A percentile compares a stretch with the other conserved stretches of the same genome.
These are phyloP conservation scores for Lissonota sp. DNA, from an alignment of 2,888 invertebrate species.

Conservation along the genomic window DNA sequence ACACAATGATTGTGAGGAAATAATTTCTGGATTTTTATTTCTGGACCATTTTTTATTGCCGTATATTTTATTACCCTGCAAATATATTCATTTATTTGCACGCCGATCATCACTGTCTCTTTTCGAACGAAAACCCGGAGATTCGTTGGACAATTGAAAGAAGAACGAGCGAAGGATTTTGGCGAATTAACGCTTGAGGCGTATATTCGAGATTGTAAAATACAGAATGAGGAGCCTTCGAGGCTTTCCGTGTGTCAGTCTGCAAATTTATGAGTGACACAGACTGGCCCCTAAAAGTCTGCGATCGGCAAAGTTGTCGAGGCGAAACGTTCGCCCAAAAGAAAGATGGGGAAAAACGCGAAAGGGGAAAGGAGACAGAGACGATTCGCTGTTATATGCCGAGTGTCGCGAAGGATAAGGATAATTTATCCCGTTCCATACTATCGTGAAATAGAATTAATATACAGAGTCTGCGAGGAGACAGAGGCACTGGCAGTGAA, in stretches of 20 bases:
- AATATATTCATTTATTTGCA: no score
- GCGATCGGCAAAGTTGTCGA: not conserved
- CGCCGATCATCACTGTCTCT: no score
- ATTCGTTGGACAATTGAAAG: not conserved
- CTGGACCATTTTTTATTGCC: no score
- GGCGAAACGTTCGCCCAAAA: not conserved
- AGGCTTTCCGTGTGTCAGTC: not conserved
- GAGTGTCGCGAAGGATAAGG: not conserved
- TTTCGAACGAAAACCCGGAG: no score
- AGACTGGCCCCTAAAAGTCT: slow-evolving; percentile 9
- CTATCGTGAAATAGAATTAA: slow-evolving; percentile 45
- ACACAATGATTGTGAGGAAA: no score
- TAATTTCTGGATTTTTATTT: no score
- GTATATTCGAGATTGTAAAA: not conserved
- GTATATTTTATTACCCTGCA: no score
- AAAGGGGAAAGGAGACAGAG: not conserved
- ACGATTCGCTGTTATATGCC: no score
- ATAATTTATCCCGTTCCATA: slow-evolving; percentile 46
- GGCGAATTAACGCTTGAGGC: not conserved
- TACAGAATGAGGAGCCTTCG: not conserved
- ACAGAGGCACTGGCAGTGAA: not conserved
- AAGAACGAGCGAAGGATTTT: not conserved
- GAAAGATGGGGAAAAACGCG: not conserved
- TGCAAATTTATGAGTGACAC: not conserved
- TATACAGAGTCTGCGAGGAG: slow-evolving; percentile 45